phyloP scores from a whole-genome alignment of 1,140 invertebrate species.

The Drosophila seguyi region DNA sequence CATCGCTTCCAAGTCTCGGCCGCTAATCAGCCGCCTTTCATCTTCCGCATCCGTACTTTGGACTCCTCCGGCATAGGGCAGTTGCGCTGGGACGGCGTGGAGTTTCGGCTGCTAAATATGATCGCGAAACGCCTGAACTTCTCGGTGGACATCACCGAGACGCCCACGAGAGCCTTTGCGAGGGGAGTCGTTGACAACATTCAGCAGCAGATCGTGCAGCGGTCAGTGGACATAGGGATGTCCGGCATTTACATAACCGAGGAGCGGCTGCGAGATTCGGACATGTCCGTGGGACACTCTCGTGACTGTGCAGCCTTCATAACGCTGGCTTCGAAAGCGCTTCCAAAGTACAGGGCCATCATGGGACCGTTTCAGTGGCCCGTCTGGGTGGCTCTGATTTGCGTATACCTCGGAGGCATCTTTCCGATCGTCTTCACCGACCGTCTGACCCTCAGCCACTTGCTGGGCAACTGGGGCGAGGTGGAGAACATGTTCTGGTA shows the following conservation, averaged over 20 bases:
- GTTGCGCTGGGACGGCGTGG: slow-evolving; percentile 87
- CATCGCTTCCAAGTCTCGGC: slow-evolving; percentile 89
- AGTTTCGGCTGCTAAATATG: slow-evolving; percentile 88
- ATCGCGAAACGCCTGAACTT: slow-evolving; percentile 89
- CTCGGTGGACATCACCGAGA: slow-evolving; percentile 88
- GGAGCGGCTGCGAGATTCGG: slow-evolving; percentile 86
- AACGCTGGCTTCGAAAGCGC: slow-evolving; percentile 89
- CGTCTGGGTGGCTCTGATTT: slow-evolving; percentile 90
- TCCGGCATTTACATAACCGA: slow-evolving; percentile 89
- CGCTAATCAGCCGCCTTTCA: slow-evolving; percentile 89
- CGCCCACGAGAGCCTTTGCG: slow-evolving; percentile 71
- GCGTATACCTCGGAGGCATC: slow-evolving; percentile 89
- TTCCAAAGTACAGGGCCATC: slow-evolving; percentile 92
- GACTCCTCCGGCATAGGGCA: slow-evolving; percentile 58
- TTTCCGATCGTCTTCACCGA: slow-evolving; percentile 90
- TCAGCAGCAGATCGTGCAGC: slow-evolving; percentile 38
- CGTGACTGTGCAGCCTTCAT: slow-evolving; percentile 91
- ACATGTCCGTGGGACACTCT: slow-evolving; percentile 88
- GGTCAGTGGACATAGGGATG: slow-evolving; percentile 87
- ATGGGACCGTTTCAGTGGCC: slow-evolving; percentile 92
- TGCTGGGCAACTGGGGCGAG: slow-evolving; percentile 89
- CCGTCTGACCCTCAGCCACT: slow-evolving; percentile 87
- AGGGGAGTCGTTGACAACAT: slow-evolving; percentile 87
- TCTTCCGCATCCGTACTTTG: slow-evolving; percentile 87
- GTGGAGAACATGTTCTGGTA: slow-evolving; percentile 92